Evolutionary conservation across 2,797 vertebrate genomes (phyloP).

Genomic region (Ptychobarbus kaznakovi): DNA sequence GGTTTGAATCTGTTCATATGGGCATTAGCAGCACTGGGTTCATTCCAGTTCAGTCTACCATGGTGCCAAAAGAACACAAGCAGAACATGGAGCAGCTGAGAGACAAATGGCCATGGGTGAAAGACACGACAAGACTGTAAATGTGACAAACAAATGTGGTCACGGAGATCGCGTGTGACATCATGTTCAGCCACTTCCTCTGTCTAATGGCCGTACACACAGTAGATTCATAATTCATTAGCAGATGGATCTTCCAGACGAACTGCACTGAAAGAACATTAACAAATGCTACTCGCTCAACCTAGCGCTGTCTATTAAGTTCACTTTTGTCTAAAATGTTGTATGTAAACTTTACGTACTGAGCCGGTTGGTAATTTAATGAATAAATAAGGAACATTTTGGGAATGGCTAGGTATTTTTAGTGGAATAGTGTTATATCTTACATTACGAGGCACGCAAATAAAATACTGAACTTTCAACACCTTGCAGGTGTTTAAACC

Average conservation of each 20-base stretch:
- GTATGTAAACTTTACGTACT: slow-evolving; percentile 20
- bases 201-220: neutral
- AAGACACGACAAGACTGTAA: slow-evolving; percentile 33
- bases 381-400: slow-evolving; percentile 23
- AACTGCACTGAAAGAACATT: neutral
- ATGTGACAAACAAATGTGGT: slow-evolving; percentile 8
- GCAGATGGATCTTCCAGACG: neutral
- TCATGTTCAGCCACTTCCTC: slow-evolving; percentile 6
- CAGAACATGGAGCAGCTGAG: slow-evolving; percentile 45
- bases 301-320: slow-evolving; percentile 18
- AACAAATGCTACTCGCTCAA: neutral
- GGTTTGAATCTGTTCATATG: slow-evolving; percentile 63
- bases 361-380: slow-evolving; percentile 37
- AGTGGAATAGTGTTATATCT: slow-evolving; percentile 48
- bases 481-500: slow-evolving; percentile 64
- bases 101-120: slow-evolving; percentile 34
- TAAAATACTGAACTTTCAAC: slow-evolving; percentile 62
- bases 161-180: slow-evolving; percentile 1
- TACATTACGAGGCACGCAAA: slow-evolving; percentile 55
- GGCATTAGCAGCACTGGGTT: slow-evolving; percentile 65
- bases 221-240: neutral
- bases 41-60: slow-evolving; percentile 60
- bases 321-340: slow-evolving; percentile 32
- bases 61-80: slow-evolving; percentile 34
- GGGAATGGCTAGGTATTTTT: slow-evolving; percentile 37